Evolutionary conservation across 2,113 vertebrate species (phyloP), one percentile per base, ranked within the genome.

Genomic region (Nymphicus hollandicus): DNA sequence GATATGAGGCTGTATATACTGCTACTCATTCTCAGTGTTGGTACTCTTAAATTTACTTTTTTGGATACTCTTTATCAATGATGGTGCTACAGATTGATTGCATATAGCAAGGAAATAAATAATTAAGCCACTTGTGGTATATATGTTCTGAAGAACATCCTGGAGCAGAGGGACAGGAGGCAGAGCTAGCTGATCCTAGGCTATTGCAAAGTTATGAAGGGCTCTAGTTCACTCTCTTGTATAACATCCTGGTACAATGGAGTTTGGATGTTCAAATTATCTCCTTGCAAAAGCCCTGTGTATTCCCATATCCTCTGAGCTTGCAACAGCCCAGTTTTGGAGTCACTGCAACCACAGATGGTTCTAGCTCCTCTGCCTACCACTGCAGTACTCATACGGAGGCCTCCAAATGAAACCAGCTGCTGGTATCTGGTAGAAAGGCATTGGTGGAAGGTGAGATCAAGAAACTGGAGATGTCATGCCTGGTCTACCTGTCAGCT

Each of bases 331-430:
- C 39, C 37, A 1, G 37, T 49, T 37, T 27, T 17, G 5, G 13
- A 5, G 44, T 9, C 52, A 8, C 31, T 22, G 31, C 58, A 43
- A 8, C 9, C 3, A 4, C 66, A 28, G 33, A 5, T 13, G 33
- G 43, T 44, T 28, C 13, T 17, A 9, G 25, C 37, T 58, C 27
- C 10, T 39, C 41, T 11, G 41, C 44, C 31, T 28, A 13, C 24
- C 44, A 4, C 12, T 17, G 41, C 46, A 16, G 17, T 4, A 3
- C 44, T 43, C 7, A 0, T 24, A 4, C 3, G n/a, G 31, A 69
- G 27, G 15, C 18, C 19, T 52, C 56, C 39, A 24, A 3, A 14
- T 7, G 13, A 5, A 8, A 43, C 13, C 56, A 46, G 65, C 39
- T 14, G 22, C 41, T 46, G 31, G 0, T 10, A 5, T 2, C 27